Conservation (phyloP, 2,113 vertebrate species). For the Silurus asotus region DNA sequence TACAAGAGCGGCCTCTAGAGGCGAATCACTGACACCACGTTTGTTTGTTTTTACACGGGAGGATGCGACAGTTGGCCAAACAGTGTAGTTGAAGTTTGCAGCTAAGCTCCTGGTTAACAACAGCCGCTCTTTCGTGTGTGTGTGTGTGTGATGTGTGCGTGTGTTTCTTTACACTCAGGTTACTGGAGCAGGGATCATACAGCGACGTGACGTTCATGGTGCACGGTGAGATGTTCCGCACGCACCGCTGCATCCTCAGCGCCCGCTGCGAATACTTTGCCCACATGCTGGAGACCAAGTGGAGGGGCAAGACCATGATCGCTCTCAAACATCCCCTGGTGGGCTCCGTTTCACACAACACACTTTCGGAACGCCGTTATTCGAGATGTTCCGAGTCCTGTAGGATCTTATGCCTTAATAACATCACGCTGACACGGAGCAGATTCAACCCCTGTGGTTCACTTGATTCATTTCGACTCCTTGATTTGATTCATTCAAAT, state of each 20-base stretch:
- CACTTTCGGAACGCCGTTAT: neutral
- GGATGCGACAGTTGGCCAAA: no score
- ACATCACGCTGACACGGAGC: neutral
- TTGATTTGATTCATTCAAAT: neutral
- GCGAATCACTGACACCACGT: no score
- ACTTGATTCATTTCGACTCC: no score
- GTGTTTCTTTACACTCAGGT: conserved; percentile 64
- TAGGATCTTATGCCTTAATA: neutral
- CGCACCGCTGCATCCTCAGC: conserved; percentile 86
- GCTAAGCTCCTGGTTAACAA: neutral
- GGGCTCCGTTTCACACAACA: conserved; percentile 42
- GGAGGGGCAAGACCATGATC: conserved; percentile 88
- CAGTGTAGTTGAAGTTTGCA: no score
- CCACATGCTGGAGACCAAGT: conserved; percentile 93
- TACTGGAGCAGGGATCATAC: conserved; percentile 88
- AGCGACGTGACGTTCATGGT: conserved; percentile 89
- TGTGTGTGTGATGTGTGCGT: neutral
- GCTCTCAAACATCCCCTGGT: conserved; percentile 93
- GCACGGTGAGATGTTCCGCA: conserved; percentile 85
- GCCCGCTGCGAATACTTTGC: conserved; percentile 92
- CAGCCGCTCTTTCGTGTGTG: neutral
- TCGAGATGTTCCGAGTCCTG: neutral
- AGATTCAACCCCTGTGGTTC: neutral
- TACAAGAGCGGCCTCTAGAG: no score
- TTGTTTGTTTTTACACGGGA: no score